Percentiles rank a stretch among this genome's conserved stretches.
Evolutionary conservation across 2,797 vertebrate genomes (phyloP).

Genomic region (Okamejei kenojei): DNA sequence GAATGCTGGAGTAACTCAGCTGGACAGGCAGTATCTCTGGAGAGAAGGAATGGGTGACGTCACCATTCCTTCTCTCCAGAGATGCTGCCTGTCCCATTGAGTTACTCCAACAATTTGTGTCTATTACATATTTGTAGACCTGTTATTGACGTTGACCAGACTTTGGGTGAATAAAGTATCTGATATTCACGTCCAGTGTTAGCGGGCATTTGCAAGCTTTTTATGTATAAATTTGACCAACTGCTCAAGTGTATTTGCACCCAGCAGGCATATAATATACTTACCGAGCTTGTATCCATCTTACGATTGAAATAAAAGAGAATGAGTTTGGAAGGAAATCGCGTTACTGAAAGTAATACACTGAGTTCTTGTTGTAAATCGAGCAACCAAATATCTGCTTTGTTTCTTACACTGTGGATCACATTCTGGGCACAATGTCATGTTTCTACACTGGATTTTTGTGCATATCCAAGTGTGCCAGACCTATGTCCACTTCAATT

Average conservation of each 20-base stretch:
- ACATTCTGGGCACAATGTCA: no score
- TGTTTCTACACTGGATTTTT: neutral
- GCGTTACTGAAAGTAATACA: neutral
- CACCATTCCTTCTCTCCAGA: no score
- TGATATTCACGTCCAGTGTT: neutral
- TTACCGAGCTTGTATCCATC: neutral
- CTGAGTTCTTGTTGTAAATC: neutral
- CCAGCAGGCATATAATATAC: neutral
- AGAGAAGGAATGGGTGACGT: no score
- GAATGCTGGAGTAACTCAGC: no score
- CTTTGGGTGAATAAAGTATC: neutral
- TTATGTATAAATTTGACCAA: conserved; percentile 1
- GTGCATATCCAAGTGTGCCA: neutral
- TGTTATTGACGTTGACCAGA: neutral
- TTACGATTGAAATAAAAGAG: neutral
- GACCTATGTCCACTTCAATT: neutral
- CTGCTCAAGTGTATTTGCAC: neutral
- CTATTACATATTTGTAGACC: no score
- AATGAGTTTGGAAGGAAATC: neutral
- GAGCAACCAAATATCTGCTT: neutral
- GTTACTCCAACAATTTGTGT: no score
- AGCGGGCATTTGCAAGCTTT: neutral
- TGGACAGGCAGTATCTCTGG: no score
- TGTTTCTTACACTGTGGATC: neutral
- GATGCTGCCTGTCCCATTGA: no score